Percentiles rank a stretch among this genome's conserved stretches.
These are phyloP conservation scores for Cyclophora albipunctata DNA, from an alignment of 2,888 invertebrate genomes.

Conservation along the genomic window DNA sequence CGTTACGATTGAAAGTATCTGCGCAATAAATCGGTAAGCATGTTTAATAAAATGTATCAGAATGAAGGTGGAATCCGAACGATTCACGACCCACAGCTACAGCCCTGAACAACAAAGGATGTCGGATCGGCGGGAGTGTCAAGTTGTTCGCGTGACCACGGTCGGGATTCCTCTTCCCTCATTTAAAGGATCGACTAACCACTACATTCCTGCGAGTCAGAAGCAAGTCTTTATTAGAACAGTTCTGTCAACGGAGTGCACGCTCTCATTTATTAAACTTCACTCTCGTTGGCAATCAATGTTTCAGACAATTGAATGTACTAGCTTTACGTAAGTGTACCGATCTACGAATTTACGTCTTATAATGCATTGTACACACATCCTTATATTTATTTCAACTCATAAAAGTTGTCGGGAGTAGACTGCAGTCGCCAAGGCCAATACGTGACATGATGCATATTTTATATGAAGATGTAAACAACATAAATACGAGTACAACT, in stretches of 20 bases:
- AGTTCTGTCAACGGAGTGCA: conserved; percentile 30
- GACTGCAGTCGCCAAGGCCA: too few species aligned
- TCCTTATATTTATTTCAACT: too few species aligned
- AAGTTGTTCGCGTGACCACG: conserved; percentile 62
- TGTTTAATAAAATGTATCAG: conserved; percentile 32
- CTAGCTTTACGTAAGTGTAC: too few species aligned
- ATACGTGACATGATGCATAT: too few species aligned
- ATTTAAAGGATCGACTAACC: conserved; percentile 60
- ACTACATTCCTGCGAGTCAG: conserved; percentile 47
- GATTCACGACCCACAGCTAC: conserved; percentile 43
- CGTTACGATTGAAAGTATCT: conserved; percentile 1
- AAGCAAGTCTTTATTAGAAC: conserved; percentile 45
- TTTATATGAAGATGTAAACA: too few species aligned
- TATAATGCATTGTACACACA: too few species aligned
- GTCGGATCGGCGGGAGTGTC: conserved; percentile 41
- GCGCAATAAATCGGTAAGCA: conserved; percentile 8
- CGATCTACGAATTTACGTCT: too few species aligned
- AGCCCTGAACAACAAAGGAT: conserved; percentile 38
- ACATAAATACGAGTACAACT: too few species aligned
- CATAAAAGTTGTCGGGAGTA: too few species aligned
- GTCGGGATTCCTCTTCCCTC: conserved; percentile 48
- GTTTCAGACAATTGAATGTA: neutral
- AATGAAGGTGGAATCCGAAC: conserved; percentile 46
- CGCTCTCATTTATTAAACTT: conserved; percentile 16
- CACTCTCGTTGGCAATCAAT: conserved; percentile 16